phyloP scores from a whole-genome alignment of 2,113 vertebrate species.

The Saguinus imperator region DNA sequence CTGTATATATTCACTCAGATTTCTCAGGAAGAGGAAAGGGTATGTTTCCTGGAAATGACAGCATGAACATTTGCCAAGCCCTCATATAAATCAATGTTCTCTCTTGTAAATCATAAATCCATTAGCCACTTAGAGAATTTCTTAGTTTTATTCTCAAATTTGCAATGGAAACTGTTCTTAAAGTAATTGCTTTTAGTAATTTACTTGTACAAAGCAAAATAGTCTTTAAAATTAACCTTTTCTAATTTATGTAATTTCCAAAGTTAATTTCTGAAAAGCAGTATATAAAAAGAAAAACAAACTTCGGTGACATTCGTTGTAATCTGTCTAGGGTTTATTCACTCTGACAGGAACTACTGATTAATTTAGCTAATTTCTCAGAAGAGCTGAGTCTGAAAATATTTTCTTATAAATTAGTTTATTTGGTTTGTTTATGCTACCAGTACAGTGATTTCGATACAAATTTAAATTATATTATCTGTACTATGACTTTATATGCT shows the following conservation, averaged over 20 bases:
- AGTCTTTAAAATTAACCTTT: conserved; percentile 53
- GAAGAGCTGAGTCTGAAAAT: background rate
- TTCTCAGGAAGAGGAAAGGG: conserved; percentile 41
- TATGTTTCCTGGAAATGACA: background rate
- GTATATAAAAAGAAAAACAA: conserved; percentile 46
- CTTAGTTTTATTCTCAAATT: conserved; percentile 53
- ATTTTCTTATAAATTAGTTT: background rate
- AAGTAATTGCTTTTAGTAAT: background rate
- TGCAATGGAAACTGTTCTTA: conserved; percentile 11
- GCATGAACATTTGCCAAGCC: conserved; percentile 44
- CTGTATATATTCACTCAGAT: background rate
- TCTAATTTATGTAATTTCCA: conserved; percentile 36
- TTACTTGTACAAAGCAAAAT: conserved; percentile 5
- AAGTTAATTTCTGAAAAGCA: conserved; percentile 51
- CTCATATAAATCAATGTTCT: conserved; percentile 12
- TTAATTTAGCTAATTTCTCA: conserved; percentile 29
- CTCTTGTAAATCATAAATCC: conserved; percentile 62
- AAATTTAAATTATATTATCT: background rate
- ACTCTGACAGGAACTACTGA: background rate
- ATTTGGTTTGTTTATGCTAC: background rate
- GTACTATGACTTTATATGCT: background rate
- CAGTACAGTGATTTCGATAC: background rate
- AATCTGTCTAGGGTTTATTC: background rate
- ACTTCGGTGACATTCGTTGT: background rate
- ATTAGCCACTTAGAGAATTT: conserved; percentile 11